Percentiles rank a stretch among this genome's conserved stretches.
Evolutionary conservation across 2,113 vertebrate genomes (phyloP).

Genomic region (Manacus vitellinus): DNA sequence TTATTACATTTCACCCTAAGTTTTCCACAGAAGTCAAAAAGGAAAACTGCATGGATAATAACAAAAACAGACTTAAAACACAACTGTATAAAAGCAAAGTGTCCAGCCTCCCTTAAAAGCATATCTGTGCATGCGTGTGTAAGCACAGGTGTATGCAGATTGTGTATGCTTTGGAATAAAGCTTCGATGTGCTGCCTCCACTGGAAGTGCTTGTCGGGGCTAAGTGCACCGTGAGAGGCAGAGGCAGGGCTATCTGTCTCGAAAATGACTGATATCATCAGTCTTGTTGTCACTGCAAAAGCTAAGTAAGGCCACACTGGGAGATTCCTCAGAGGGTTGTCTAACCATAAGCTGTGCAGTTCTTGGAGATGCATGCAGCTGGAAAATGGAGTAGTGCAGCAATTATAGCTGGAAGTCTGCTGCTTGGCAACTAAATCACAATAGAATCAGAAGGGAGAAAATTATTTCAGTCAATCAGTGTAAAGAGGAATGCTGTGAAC

Average conservation of each 20-base stretch:
- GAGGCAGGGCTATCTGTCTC: neutral
- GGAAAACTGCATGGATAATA: neutral
- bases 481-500: neutral
- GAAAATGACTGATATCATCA: slow-evolving; percentile 30
- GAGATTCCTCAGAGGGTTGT: slow-evolving; percentile 46
- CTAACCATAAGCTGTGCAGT: slow-evolving; percentile 55
- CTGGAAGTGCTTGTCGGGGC: fast-evolving
- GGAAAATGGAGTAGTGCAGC: neutral
- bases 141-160: neutral
- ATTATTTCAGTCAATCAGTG: neutral
- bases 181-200: neutral
- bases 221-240: neutral
- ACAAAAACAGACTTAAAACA: neutral
- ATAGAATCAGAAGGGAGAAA: neutral
- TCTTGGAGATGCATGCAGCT: neutral
- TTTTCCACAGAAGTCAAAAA: neutral
- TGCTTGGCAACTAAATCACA: neutral
- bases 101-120: neutral
- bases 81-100: neutral
- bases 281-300: slow-evolving; percentile 25
- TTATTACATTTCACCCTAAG: neutral
- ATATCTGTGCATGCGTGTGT: fast-evolving
- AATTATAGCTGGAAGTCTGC: slow-evolving; percentile 14
- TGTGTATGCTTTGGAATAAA: neutral
- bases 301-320: slow-evolving; percentile 37